Percentiles rank a stretch among this genome's conserved stretches.
These are phyloP conservation scores for Gambusia holbrooki DNA, from an alignment of 2,113 vertebrate species.

Conservation along the genomic window DNA sequence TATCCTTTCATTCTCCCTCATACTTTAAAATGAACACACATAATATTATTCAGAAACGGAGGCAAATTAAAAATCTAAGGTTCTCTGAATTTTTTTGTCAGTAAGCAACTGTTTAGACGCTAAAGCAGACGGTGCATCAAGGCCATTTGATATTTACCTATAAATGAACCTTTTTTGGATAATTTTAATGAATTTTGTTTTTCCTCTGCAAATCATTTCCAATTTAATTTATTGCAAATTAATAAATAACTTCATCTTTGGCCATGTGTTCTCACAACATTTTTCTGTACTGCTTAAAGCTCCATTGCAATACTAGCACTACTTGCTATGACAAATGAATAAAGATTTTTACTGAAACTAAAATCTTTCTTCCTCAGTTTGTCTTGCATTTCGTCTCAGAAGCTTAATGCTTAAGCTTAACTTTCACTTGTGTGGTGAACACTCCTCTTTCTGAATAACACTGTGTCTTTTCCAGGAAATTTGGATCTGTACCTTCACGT, in stretches of 20 bases:
- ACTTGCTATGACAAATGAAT: background rate
- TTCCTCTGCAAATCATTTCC: constrained; percentile 10
- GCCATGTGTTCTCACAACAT: no score
- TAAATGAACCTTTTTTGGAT: constrained; percentile 25
- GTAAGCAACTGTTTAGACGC: constrained; percentile 38
- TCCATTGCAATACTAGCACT: background rate
- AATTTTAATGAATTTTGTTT: constrained; percentile 19
- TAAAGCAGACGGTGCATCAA: constrained; percentile 53
- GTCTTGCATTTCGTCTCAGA: no score
- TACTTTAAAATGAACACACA: constrained; percentile 53
- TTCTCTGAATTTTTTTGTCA: constrained; percentile 54
- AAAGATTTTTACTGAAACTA: no score
- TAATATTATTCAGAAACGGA: constrained; percentile 63
- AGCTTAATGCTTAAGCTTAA: no score
- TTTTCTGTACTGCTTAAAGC: background rate
- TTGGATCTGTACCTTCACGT: no score
- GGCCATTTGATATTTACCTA: constrained; percentile 49
- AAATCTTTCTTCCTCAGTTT: no score
- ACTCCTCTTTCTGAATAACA: no score
- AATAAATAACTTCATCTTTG: constrained; percentile 19
- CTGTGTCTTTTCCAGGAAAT: no score
- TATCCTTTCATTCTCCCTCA: constrained; percentile 48
- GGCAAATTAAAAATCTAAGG: constrained; percentile 48
- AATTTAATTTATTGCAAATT: constrained; percentile 5
- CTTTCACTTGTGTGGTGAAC: no score